Evolutionary conservation across 2,888 invertebrate genomes (phyloP).

Genomic region (Temnothorax ravouxi): DNA sequence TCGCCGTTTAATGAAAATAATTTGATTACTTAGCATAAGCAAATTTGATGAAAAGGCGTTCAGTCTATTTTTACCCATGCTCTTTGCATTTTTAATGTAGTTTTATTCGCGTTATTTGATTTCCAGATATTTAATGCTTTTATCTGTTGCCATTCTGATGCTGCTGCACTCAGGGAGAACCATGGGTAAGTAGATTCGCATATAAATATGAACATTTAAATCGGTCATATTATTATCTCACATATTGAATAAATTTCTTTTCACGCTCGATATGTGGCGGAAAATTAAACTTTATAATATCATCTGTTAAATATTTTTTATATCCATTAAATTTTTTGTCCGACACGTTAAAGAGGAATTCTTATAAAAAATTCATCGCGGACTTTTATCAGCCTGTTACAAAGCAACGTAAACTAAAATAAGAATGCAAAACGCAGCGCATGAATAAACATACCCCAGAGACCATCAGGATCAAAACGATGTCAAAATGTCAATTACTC

Average conservation of each 20-base stretch:
- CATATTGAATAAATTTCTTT: not conserved
- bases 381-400: constrained; percentile 1
- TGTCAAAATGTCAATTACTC: constrained; percentile 36
- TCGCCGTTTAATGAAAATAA: not conserved
- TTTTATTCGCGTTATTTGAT: constrained; percentile 64
- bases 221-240: constrained; percentile 1
- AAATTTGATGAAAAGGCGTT: not conserved
- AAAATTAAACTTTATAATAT: not conserved
- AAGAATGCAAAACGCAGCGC: constrained; percentile 29
- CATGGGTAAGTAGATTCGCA: constrained; percentile 88
- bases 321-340: not conserved
- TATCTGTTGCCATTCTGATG: constrained; percentile 73
- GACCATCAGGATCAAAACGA: constrained; percentile 6
- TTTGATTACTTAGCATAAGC: not conserved
- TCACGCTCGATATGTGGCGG: not conserved
- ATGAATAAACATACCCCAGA: constrained; percentile 21
- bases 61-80: not conserved
- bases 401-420: constrained; percentile 21
- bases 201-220: constrained; percentile 11
- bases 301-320: not conserved
- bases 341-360: not conserved
- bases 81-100: constrained; percentile 24
- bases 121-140: constrained; percentile 77
- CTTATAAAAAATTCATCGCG: constrained; percentile 3
- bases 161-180: constrained; percentile 87